Evolutionary conservation across 2,113 vertebrate genomes (phyloP), one percentile per base, ranked within the genome.

Genomic region (Chaetodon trifascialis): DNA sequence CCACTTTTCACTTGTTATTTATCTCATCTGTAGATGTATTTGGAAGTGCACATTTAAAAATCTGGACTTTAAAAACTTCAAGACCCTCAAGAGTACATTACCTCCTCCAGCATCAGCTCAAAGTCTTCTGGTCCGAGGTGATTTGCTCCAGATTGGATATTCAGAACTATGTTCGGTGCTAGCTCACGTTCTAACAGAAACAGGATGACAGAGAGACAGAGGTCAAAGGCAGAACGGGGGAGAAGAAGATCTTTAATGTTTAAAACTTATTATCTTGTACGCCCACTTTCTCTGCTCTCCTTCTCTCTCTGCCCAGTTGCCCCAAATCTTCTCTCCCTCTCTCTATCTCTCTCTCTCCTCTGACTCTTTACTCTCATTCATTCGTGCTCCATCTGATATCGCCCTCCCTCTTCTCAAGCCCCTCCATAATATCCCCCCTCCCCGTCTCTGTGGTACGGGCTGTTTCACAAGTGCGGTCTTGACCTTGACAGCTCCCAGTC

Each of bases 61-160:
- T 11, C 30, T 25, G 0, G 7, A 15, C 5, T 38, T 44, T 2
- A 8, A 17, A 19, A 65, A 15, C 4, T 51, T 44, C 21, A 10
- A 55, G 47, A 4, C 19, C 21, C 11, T 3, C 21, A 3, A 6
- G 19, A n/a, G 5, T 40, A 11, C 19, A 49, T 40, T 94, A 99
- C 98, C 98, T 98, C 96, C 17, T 95, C 89, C 76, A 98, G 76
- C 55, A 95, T 96, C 80, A 94, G 91, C 62, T 97, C 95, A 93
- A 96, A 96, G 25, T 95, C 92, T 11, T 94, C 93, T 40, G 95
- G 94, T 74, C 96, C 93, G 65, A 94, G 93, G 46, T 99, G 98
- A 90, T 95, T 96, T 66, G 94, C 94, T 49, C 94, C 97, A 60
- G 96, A 92, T 59, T 93, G 97, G 77, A 98, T 77, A 80, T 98